These are phyloP conservation scores for Saccopteryx bilineata DNA, from an alignment of 2,113 vertebrate genomes.

Conservation along the genomic window DNA sequence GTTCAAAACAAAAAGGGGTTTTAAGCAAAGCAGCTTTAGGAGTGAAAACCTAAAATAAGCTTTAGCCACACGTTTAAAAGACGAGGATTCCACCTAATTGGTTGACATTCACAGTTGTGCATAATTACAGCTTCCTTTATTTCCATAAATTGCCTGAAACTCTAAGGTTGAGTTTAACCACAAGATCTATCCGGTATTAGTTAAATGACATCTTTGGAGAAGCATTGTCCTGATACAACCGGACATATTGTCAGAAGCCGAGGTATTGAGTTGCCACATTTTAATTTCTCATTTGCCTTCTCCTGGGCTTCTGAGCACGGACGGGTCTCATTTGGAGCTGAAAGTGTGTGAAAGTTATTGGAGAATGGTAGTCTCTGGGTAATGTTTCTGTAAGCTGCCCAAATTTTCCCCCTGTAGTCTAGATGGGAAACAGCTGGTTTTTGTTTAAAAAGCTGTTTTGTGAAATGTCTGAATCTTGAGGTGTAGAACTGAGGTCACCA, in stretches of 20 bases:
- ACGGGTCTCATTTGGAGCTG: constrained; percentile 68
- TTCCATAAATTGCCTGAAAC: constrained; percentile 68
- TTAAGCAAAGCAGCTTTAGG: constrained; percentile 28
- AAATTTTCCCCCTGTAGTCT: constrained; percentile 79
- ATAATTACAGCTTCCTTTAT: constrained; percentile 69
- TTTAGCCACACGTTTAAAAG: not conserved
- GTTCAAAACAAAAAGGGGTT: constrained; percentile 29
- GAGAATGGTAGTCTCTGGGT: constrained; percentile 86
- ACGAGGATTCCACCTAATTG: constrained; percentile 68
- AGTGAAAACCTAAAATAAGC: constrained; percentile 15
- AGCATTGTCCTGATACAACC: constrained; percentile 72
- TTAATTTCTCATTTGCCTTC: constrained; percentile 59
- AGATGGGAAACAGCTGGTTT: constrained; percentile 89
- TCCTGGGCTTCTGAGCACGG: constrained; percentile 52
- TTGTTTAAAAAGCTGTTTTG: constrained; percentile 89
- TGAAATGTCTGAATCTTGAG: constrained; percentile 84
- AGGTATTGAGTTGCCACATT: constrained; percentile 60
- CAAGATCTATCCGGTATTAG: constrained; percentile 51
- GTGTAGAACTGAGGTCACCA: constrained; percentile 88
- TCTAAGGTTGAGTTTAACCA: constrained; percentile 63
- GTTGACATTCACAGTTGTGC: constrained; percentile 61
- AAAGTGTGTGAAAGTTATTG: constrained; percentile 85
- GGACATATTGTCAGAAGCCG: constrained; percentile 58
- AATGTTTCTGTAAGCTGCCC: constrained; percentile 85
- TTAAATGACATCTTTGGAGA: constrained; percentile 68